Conservation (phyloP, 2,113 vertebrate species). For the Ancistrus triradiatus region DNA sequence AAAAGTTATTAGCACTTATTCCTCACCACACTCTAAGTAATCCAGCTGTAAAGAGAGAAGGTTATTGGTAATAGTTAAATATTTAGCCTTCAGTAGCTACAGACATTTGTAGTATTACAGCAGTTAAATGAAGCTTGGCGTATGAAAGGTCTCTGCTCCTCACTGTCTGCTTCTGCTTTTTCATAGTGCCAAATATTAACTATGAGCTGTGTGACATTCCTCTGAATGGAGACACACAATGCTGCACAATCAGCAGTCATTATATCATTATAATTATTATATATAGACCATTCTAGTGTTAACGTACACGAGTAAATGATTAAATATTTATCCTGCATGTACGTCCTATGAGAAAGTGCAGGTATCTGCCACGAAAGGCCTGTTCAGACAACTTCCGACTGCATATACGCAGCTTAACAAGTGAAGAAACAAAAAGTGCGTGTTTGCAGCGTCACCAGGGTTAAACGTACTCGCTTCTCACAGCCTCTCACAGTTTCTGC, state of each 20-base stretch:
- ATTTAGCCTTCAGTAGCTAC: conserved; percentile 40
- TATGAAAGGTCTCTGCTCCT: conserved; percentile 47
- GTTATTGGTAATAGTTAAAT: conserved; percentile 46
- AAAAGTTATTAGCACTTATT: conserved; percentile 34
- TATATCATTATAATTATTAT: too few relatives aligned
- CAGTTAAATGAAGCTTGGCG: conserved; percentile 54
- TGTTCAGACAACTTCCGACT: too few relatives aligned
- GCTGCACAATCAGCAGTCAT: not conserved
- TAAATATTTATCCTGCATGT: too few relatives aligned
- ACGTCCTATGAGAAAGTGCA: too few relatives aligned
- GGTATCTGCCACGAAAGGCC: too few relatives aligned
- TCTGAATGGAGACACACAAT: conserved; percentile 6
- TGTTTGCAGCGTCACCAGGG: too few relatives aligned
- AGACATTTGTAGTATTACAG: conserved; percentile 38
- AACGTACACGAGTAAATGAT: too few relatives aligned
- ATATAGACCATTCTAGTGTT: too few relatives aligned
- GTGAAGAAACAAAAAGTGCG: too few relatives aligned
- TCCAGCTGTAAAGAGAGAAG: conserved; percentile 46
- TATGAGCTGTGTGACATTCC: conserved; percentile 18
- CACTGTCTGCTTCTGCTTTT: conserved; percentile 18
- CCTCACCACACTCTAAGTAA: conserved; percentile 48
- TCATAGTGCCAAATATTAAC: conserved; percentile 29
- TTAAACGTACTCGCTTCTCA: too few relatives aligned
- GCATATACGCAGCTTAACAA: too few relatives aligned
- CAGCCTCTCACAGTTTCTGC: too few relatives aligned